A percentile compares a stretch with the other conserved stretches of the same genome.
Evolutionary conservation across 1,140 invertebrate species (phyloP).

Genomic region (Drosophila biarmipes): DNA sequence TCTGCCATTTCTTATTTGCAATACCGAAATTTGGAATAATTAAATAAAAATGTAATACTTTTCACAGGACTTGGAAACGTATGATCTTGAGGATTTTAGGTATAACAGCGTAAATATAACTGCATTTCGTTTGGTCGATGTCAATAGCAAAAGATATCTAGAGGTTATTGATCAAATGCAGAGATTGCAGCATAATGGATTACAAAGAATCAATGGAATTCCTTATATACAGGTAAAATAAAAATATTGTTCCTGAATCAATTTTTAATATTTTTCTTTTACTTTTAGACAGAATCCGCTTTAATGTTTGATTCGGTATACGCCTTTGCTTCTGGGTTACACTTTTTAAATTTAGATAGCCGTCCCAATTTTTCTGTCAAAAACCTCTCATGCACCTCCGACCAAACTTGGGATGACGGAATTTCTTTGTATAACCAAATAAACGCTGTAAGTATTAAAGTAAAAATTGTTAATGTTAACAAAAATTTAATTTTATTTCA

Average conservation of each 20-base stretch:
- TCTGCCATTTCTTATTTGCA: too few relatives aligned
- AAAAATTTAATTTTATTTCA: too few relatives aligned
- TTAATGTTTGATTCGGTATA: constrained; percentile 96
- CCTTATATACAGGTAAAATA: constrained; percentile 71
- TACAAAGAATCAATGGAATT: constrained; percentile 63
- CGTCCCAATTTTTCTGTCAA: constrained; percentile 88
- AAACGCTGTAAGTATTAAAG: constrained; percentile 84
- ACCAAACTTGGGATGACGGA: constrained; percentile 94
- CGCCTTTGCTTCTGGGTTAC: constrained; percentile 92
- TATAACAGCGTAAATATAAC: constrained; percentile 98
- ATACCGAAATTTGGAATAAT: neutral
- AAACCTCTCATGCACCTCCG: constrained; percentile 93
- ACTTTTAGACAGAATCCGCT: constrained; percentile 93
- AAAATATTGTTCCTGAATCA: neutral
- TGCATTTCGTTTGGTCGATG: constrained; percentile 94
- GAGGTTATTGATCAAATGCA: constrained; percentile 94
- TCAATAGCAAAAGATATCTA: constrained; percentile 90
- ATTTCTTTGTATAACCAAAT: constrained; percentile 95
- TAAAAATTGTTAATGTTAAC: too few relatives aligned
- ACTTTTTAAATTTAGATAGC: constrained; percentile 87
- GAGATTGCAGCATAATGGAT: constrained; percentile 88
- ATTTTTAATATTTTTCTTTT: neutral
- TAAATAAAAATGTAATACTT: neutral
- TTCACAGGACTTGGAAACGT: constrained; percentile 93
- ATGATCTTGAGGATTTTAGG: constrained; percentile 96